A percentile compares a stretch with the other conserved stretches of the same genome.
These are phyloP conservation scores for Coreoperca whiteheadi DNA, from an alignment of 2,113 vertebrate species.

Conservation along the genomic window DNA sequence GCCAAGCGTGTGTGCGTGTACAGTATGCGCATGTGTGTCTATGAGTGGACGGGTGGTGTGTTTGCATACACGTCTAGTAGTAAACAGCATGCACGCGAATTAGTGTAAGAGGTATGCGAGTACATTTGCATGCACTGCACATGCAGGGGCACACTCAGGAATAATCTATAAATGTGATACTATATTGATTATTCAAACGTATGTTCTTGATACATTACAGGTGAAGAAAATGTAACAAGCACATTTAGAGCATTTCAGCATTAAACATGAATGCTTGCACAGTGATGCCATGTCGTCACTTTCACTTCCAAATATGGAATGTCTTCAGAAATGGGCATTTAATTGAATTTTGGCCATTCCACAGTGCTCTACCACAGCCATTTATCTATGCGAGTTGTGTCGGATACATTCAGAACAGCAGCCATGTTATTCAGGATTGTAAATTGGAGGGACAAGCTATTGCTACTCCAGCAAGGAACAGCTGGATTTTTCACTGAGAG, in stretches of 20 bases:
- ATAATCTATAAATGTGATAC: constrained; percentile 1
- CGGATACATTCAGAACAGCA: neutral
- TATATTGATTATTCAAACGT: neutral
- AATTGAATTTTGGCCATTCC: neutral
- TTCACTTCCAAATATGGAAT: neutral
- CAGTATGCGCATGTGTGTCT: constrained; percentile 25
- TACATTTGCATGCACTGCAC: constrained; percentile 22
- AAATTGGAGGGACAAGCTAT: neutral
- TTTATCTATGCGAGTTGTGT: neutral
- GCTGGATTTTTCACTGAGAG: neutral
- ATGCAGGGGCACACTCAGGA: neutral
- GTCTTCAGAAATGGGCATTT: too few relatives aligned
- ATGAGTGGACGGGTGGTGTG: neutral
- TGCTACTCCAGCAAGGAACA: neutral
- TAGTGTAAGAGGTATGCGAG: constrained; percentile 10
- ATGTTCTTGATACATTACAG: neutral
- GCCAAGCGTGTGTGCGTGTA: constrained; percentile 12
- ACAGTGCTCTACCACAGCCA: neutral
- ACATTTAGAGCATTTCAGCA: neutral
- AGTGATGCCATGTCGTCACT: neutral
- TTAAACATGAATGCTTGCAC: neutral
- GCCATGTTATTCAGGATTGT: neutral
- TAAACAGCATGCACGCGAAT: constrained; percentile 31
- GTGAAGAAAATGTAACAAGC: neutral
- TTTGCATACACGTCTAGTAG: constrained; percentile 30